phyloP scores from a whole-genome alignment of 2,888 invertebrate species.

The Lasius fuliginosus region DNA sequence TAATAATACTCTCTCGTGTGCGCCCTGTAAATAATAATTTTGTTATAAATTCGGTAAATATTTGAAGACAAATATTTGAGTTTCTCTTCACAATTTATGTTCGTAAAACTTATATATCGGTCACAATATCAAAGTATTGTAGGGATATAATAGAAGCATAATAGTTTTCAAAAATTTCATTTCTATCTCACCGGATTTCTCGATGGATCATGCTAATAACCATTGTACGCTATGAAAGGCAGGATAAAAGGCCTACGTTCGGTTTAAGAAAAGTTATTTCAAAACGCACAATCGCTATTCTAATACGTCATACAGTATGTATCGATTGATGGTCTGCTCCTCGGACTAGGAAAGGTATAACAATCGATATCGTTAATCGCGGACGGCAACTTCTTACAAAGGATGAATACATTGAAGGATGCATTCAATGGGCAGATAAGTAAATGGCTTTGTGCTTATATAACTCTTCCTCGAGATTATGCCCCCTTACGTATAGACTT shows the following conservation, averaged over 20 bases:
- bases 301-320: constrained; percentile 40
- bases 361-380: constrained; percentile 71
- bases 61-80: not conserved
- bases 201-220: constrained; percentile 28
- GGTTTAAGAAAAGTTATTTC: constrained; percentile 20
- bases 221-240: constrained; percentile 31
- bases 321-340: constrained; percentile 21
- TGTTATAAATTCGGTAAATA: not conserved
- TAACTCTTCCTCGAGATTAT: constrained; percentile 52
- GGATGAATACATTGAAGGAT: constrained; percentile 62
- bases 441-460: constrained; percentile 69
- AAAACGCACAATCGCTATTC: constrained; percentile 53
- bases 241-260: constrained; percentile 20
- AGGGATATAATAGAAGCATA: not conserved
- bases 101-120: not conserved
- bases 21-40: not conserved
- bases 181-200: not conserved
- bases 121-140: not conserved
- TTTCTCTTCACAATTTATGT: not conserved
- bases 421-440: constrained; percentile 67
- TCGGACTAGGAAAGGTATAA: constrained; percentile 1
- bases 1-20: not conserved
- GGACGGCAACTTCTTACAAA: constrained; percentile 65
- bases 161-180: constrained; percentile 29
- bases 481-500: not conserved